These are phyloP conservation scores for Oligia strigilis DNA, from an alignment of 2,888 invertebrate species.

Conservation along the genomic window DNA sequence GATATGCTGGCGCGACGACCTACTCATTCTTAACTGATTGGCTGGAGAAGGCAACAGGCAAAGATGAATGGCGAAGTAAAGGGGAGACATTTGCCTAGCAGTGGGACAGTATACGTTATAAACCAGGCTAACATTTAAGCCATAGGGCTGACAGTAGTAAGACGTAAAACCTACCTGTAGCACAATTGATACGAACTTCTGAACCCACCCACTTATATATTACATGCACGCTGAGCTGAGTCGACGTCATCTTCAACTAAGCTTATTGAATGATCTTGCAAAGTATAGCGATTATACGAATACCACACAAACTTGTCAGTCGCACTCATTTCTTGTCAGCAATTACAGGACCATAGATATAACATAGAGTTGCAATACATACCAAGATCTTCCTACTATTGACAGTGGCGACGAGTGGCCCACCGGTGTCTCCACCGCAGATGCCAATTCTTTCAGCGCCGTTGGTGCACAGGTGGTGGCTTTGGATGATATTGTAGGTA, in stretches of 20 bases:
- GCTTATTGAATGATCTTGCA: neutral
- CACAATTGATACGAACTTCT: neutral
- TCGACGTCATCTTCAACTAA: neutral
- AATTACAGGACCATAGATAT: neutral
- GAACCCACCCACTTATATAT: too few species aligned
- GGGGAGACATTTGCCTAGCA: neutral
- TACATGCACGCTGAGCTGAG: neutral
- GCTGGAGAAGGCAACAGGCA: neutral
- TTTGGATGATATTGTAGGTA: slow-evolving; percentile 67
- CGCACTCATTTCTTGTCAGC: neutral
- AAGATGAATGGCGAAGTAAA: neutral
- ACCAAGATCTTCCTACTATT: slow-evolving; percentile 71
- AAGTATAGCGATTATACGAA: neutral
- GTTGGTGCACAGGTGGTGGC: slow-evolving; percentile 74
- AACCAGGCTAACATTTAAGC: neutral
- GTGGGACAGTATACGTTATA: neutral
- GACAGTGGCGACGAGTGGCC: slow-evolving; percentile 70
- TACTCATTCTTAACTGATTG: too few species aligned
- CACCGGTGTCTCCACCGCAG: slow-evolving; percentile 77
- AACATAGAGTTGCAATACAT: slow-evolving; percentile 22
- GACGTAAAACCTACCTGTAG: neutral
- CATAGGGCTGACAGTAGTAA: neutral
- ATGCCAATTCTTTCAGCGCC: slow-evolving; percentile 73
- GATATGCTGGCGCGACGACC: too few species aligned
- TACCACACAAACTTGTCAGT: neutral